These are phyloP conservation scores for Oxystoma pomonae DNA, from an alignment of 2,888 invertebrate genomes.

Conservation along the genomic window DNA sequence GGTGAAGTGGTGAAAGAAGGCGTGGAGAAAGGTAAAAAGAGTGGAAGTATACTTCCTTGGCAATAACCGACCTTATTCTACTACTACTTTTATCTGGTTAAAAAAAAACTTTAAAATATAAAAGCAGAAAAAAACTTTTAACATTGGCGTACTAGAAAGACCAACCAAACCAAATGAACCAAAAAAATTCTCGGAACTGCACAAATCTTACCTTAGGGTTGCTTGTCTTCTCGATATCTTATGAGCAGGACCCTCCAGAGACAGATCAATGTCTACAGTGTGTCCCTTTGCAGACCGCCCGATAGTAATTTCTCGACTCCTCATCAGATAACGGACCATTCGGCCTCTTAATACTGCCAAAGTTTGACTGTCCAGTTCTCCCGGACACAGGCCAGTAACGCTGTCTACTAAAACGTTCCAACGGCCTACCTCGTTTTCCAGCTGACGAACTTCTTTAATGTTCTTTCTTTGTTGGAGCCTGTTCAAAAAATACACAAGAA, in stretches of 20 bases:
- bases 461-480: constrained; percentile 60
- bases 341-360: constrained; percentile 88
- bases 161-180: no score
- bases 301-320: constrained; percentile 91
- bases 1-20: no score
- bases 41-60: no score
- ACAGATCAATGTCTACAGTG: constrained; percentile 88
- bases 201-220: constrained; percentile 60
- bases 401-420: constrained; percentile 85
- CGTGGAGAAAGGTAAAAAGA: no score
- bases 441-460: constrained; percentile 68
- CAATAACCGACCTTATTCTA: no score
- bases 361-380: constrained; percentile 91
- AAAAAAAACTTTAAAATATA: no score
- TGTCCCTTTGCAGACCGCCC: constrained; percentile 87
- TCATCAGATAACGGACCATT: constrained; percentile 86
- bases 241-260: constrained; percentile 89
- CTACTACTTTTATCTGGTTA: no score
- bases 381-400: constrained; percentile 76
- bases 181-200: no score
- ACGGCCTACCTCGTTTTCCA: constrained; percentile 74
- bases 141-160: no score
- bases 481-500: no score
- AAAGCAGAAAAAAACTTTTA: no score
- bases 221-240: constrained; percentile 93